These are phyloP conservation scores for Entosphenus tridentatus DNA, from an alignment of 2,113 vertebrate genomes.

Conservation along the genomic window DNA sequence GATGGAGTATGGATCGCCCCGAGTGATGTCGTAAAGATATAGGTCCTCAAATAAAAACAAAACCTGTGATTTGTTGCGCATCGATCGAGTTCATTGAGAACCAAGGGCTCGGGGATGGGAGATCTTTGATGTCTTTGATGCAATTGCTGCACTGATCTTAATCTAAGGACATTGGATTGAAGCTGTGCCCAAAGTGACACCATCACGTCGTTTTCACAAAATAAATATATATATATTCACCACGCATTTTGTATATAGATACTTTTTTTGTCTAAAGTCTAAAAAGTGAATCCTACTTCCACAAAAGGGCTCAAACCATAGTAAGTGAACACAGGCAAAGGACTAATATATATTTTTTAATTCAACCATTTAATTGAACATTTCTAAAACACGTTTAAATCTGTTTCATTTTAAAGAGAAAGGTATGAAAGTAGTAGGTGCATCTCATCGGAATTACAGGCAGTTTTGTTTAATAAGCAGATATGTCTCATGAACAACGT, in stretches of 20 bases:
- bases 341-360: background rate
- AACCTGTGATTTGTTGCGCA: conserved; percentile 5
- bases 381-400: conserved; percentile 6
- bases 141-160: background rate
- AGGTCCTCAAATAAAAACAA: conserved; percentile 1
- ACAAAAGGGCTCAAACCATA: no score
- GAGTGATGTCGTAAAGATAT: background rate
- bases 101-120: background rate
- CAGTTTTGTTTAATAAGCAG: no score
- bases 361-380: conserved; percentile 5
- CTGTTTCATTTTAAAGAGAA: conserved; percentile 5
- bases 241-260: no score
- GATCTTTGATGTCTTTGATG: conserved; percentile 2
- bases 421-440: conserved; percentile 4
- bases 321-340: no score
- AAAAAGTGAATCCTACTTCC: no score
- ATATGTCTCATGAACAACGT: no score
- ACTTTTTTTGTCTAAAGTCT: no score
- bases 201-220: no score
- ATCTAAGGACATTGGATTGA: background rate
- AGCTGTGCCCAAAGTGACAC: conserved; percentile 4
- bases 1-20: conserved; percentile 5
- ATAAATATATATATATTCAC: no score
- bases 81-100: background rate
- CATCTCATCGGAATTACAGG: no score